These are phyloP conservation scores for Cryptoprocta ferox DNA, from an alignment of 2,797 vertebrate species.

Conservation along the genomic window DNA sequence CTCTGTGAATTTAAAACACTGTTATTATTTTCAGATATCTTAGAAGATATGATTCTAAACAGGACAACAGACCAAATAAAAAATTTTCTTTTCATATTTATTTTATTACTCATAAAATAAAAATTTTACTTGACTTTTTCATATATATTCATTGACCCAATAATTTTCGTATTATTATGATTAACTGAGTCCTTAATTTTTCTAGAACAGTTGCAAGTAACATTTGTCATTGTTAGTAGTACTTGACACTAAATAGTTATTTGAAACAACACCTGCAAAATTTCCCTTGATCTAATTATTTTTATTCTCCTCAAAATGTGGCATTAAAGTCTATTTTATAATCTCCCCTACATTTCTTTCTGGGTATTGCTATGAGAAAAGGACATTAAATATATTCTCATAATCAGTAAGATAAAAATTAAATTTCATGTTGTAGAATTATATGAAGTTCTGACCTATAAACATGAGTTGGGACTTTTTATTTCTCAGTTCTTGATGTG, in stretches of 20 bases:
- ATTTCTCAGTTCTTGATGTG: not conserved
- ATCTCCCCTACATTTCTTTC: not conserved
- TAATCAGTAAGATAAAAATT: conserved; percentile 39
- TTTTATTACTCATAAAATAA: no score
- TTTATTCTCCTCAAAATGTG: not conserved
- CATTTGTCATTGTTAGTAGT: not conserved
- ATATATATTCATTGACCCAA: not conserved
- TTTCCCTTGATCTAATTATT: not conserved
- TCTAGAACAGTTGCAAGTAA: not conserved
- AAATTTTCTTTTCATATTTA: not conserved
- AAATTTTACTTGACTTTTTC: not conserved
- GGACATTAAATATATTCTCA: not conserved
- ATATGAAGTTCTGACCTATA: not conserved
- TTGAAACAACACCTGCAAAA: not conserved
- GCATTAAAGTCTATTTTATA: not conserved
- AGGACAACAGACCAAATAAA: not conserved
- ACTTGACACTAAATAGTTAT: not conserved
- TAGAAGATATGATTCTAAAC: not conserved
- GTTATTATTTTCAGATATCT: not conserved
- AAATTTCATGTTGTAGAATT: conserved; percentile 14
- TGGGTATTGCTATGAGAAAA: not conserved
- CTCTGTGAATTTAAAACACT: not conserved
- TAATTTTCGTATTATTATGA: not conserved
- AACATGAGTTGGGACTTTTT: not conserved
- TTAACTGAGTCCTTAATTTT: not conserved